These are phyloP conservation scores for Mimas tiliae DNA, from an alignment of 2,888 invertebrate species.

Conservation along the genomic window DNA sequence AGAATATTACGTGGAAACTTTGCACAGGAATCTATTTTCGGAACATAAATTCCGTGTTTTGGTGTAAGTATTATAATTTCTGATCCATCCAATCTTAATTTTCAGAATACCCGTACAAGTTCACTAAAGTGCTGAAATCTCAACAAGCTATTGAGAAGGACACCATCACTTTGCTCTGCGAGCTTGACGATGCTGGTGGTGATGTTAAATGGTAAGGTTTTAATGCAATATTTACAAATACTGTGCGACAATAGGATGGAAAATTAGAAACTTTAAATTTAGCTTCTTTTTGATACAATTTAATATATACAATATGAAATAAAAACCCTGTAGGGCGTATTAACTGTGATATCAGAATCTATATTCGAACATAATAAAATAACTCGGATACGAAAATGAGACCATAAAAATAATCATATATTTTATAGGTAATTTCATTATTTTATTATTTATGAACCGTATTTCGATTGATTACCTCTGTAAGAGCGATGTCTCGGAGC, in stretches of 20 bases:
- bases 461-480: too few species aligned
- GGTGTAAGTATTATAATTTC: too few species aligned
- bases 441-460: too few species aligned
- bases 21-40: neutral
- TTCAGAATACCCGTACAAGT: slow-evolving; percentile 96
- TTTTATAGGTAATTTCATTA: too few species aligned
- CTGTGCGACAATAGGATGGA: neutral
- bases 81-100: slow-evolving; percentile 34
- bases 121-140: slow-evolving; percentile 97
- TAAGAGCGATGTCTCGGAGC: too few species aligned
- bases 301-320: neutral
- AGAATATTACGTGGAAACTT: neutral
- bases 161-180: slow-evolving; percentile 95
- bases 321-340: too few species aligned
- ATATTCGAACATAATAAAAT: too few species aligned
- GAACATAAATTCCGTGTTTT: neutral
- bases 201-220: slow-evolving; percentile 93
- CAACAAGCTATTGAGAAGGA: slow-evolving; percentile 97
- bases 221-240: neutral
- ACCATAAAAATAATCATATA: too few species aligned
- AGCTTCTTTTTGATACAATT: too few species aligned
- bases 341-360: too few species aligned
- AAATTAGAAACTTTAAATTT: too few species aligned
- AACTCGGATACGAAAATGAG: too few species aligned
- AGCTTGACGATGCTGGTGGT: slow-evolving; percentile 97